Conservation (phyloP, 2,888 invertebrate species). For the Ariolimax columbianus region DNA sequence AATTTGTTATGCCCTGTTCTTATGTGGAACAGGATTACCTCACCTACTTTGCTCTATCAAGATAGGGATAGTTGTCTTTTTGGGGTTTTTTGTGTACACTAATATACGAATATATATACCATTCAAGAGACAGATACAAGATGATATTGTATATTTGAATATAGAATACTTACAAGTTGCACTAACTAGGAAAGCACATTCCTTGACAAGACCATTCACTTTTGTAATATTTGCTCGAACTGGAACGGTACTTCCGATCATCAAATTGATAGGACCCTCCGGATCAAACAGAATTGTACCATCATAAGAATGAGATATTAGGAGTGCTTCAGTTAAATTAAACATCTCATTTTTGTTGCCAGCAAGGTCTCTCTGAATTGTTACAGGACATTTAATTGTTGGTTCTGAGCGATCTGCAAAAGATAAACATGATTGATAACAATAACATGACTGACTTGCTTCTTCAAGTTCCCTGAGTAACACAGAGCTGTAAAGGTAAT, state of each 20-base stretch:
- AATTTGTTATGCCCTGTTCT: too few relatives aligned
- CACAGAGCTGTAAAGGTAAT: too few relatives aligned
- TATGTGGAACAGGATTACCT: too few relatives aligned
- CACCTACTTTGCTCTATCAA: too few relatives aligned
- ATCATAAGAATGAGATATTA: constrained; percentile 13
- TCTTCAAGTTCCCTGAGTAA: too few relatives aligned
- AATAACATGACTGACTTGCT: too few relatives aligned
- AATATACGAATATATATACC: too few relatives aligned
- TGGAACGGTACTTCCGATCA: background rate
- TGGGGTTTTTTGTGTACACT: too few relatives aligned
- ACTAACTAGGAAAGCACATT: constrained; percentile 37
- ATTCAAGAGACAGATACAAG: too few relatives aligned
- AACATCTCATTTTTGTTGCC: background rate
- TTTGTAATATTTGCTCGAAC: constrained; percentile 20
- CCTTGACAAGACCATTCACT: constrained; percentile 20
- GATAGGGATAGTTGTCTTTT: too few relatives aligned
- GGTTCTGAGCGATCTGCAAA: constrained; percentile 27
- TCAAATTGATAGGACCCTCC: background rate
- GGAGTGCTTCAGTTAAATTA: constrained; percentile 20
- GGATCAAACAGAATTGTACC: constrained; percentile 17
- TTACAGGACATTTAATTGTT: constrained; percentile 1
- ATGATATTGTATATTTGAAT: background rate
- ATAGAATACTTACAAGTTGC: constrained; percentile 24
- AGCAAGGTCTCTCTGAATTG: background rate
- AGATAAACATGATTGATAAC: too few relatives aligned